These are phyloP conservation scores for Phenganax subtilis DNA, from an alignment of 92 coral and sea anemone species.

Conservation along the genomic window DNA sequence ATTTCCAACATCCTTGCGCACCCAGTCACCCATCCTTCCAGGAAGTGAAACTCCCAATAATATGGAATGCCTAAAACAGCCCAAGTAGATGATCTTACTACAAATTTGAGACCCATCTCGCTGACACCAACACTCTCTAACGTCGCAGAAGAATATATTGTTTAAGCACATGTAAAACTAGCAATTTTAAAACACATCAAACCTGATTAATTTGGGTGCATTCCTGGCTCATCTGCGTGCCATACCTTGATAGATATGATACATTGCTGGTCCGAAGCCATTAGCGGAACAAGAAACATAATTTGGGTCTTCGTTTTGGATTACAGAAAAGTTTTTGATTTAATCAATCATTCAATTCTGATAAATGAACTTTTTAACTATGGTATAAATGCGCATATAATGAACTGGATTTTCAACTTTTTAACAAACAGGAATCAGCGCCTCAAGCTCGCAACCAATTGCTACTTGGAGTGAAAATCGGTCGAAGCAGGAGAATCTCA, in stretches of 20 bases:
- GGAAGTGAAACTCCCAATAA: no score
- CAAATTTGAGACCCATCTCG: neutral
- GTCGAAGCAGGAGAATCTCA: no score
- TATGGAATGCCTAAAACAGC: no score
- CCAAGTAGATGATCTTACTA: neutral
- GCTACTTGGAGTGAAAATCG: conserved; percentile 27
- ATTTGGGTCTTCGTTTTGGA: neutral
- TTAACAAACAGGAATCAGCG: conserved; percentile 36
- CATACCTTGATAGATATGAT: neutral
- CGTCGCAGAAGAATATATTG: neutral
- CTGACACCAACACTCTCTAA: conserved; percentile 3
- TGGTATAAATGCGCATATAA: conserved; percentile 32
- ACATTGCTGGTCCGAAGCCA: neutral
- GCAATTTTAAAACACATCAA: neutral
- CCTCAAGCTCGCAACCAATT: conserved; percentile 37
- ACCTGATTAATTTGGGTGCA: neutral
- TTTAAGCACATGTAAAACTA: neutral
- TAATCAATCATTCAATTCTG: conserved; percentile 35
- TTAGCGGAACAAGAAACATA: neutral
- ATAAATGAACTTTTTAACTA: conserved; percentile 14
- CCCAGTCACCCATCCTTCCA: no score
- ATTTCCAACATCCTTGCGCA: no score
- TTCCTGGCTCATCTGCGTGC: neutral
- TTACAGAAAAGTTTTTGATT: conserved; percentile 40
- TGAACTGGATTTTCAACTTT: conserved; percentile 32